Conservation (phyloP, 1,140 invertebrate species). For the Matsumurasca onukii region DNA sequence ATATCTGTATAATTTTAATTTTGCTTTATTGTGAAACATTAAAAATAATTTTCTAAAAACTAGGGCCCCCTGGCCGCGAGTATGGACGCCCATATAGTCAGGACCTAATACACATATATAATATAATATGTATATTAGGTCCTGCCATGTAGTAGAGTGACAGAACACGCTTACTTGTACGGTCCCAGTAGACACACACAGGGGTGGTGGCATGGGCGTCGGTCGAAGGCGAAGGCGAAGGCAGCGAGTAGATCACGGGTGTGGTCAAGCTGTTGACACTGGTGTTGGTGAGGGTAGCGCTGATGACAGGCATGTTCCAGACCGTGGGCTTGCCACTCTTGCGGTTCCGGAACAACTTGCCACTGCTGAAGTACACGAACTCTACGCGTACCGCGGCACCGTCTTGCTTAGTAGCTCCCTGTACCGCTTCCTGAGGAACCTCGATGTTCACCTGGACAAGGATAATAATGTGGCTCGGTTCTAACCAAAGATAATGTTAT, state of each 20-base stretch:
- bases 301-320: constrained; percentile 34
- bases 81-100: no score
- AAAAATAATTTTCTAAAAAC: no score
- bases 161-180: no score
- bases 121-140: no score
- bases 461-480: no score
- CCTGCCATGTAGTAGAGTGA: no score
- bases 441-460: constrained; percentile 26
- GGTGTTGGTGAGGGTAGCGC: constrained; percentile 41
- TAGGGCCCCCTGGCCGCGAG: no score
- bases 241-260: constrained; percentile 48
- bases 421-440: constrained; percentile 32
- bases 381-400: constrained; percentile 26
- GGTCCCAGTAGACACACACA: constrained; percentile 53
- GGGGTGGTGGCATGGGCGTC: constrained; percentile 39
- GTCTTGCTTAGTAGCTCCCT: constrained; percentile 22
- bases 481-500: no score
- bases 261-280: constrained; percentile 47
- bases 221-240: constrained; percentile 28
- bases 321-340: not conserved
- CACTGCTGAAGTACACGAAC: constrained; percentile 31
- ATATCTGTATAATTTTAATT: no score
- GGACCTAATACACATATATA: no score
- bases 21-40: no score
- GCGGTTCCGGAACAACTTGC: constrained; percentile 30